Evolutionary conservation across 2,797 vertebrate species (phyloP), one percentile per base, ranked within the genome.

Genomic region (Psittacula derbiana): DNA sequence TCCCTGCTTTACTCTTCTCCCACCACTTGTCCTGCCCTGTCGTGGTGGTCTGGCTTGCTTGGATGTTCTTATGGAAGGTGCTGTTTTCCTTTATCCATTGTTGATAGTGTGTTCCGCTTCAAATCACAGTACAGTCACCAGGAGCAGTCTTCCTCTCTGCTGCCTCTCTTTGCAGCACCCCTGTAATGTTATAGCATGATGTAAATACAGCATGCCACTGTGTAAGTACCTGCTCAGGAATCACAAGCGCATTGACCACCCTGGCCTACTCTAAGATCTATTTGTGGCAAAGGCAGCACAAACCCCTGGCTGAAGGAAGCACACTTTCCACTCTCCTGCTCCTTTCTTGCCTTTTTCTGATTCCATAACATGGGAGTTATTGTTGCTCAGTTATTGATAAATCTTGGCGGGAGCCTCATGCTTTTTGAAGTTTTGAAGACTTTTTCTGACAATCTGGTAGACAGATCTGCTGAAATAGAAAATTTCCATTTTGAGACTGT

Each of bases 271-370:
- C 69, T 57, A 30, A 80, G 78, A 64, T 28, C 31, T 80, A 1
- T 27, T 41, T 43, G 43, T 40, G 41, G 16, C 31, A 60, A 64
- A 25, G 43, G 14, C 43, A 82, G n/a, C 14, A 17, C 46, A 73
- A 82, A 38, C 1, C 17, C 9, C 28, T 38, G 40, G 9, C 12
- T 83, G 52, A 65, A 83, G 28, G 8, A 8, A 41, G 27, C 11
- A 19, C 0, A 0, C 7, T 0, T 1, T 4, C 30, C 30, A 4
- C 11, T 25, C 10, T 21, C 2, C 7, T 40, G 24, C 13, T 80
- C 28, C 36, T 70, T 67, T 62, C 47, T 75, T 71, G 31, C 33
- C 38, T 72, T 81, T 40, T 84, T 49, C 58, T 73, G 36, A 18
- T 25, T 73, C 55, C 31, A 16, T 66, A 58, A 25, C 1, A 0